Evolutionary conservation across 2,797 vertebrate genomes (phyloP).

Genomic region (Cercopithecus mitis): DNA sequence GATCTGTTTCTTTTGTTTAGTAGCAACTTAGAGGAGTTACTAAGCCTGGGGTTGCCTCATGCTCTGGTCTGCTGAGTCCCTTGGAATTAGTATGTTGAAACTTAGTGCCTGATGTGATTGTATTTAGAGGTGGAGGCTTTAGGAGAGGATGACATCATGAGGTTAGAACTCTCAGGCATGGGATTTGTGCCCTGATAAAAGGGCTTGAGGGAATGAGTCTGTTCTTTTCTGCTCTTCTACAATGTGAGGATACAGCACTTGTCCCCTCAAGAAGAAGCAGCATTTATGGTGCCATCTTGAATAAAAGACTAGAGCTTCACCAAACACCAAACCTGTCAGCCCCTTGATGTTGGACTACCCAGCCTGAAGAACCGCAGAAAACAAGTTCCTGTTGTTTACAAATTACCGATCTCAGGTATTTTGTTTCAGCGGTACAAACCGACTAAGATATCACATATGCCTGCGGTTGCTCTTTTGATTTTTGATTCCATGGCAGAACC

Average conservation of each 20-base stretch:
- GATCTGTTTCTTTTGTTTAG: background rate
- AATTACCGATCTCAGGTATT: background rate
- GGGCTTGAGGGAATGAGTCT: too few relatives aligned
- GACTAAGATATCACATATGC: too few relatives aligned
- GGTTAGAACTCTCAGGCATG: fast-evolving
- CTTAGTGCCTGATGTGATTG: background rate
- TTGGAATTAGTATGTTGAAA: background rate
- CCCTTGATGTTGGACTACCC: background rate
- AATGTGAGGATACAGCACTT: fast-evolving
- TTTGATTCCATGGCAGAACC: background rate
- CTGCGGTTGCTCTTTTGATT: background rate
- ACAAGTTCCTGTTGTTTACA: background rate
- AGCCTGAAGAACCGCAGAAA: background rate
- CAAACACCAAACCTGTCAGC: background rate
- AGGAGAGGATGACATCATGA: background rate
- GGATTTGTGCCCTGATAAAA: too few relatives aligned
- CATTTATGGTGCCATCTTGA: too few relatives aligned
- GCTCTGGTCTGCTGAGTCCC: too few relatives aligned
- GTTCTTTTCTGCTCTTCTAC: background rate
- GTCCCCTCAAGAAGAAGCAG: background rate
- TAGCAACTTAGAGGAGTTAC: background rate
- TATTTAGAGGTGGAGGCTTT: background rate
- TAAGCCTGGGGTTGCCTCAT: background rate
- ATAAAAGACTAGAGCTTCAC: background rate
- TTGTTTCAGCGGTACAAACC: background rate